Evolutionary conservation across 1,140 invertebrate species (phyloP).

Genomic region (Hylaeus anthracinus): DNA sequence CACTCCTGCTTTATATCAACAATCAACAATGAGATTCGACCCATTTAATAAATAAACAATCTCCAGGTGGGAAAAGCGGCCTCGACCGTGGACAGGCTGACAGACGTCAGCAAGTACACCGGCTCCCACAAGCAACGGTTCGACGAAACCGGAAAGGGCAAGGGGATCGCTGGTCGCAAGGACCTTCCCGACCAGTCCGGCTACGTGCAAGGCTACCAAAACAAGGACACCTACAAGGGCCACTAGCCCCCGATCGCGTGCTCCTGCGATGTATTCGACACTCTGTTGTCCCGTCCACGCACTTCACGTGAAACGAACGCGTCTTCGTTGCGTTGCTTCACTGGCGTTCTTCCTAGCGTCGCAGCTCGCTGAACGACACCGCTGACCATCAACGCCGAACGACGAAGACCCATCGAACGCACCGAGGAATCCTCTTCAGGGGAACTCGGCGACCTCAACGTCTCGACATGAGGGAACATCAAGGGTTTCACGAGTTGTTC

Average conservation of each 20-base stretch:
- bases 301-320: slow-evolving; percentile 4
- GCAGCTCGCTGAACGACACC: background rate
- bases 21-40: no score
- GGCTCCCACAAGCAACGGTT: slow-evolving; percentile 95
- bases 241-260: slow-evolving; percentile 64
- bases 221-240: slow-evolving; percentile 88
- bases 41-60: background rate
- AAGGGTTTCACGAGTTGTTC: background rate
- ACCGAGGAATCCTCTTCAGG: background rate
- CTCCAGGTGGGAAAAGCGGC: slow-evolving; percentile 84
- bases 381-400: slow-evolving; percentile 1
- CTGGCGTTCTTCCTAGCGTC: background rate
- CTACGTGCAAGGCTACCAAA: slow-evolving; percentile 94
- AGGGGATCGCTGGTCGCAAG: slow-evolving; percentile 92
- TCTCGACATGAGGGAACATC: background rate
- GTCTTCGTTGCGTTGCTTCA: background rate
- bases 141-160: slow-evolving; percentile 92
- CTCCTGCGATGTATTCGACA: slow-evolving; percentile 36
- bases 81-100: slow-evolving; percentile 91
- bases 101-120: slow-evolving; percentile 94
- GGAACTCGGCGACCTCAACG: background rate
- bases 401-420: background rate
- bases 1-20: no score
- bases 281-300: slow-evolving; percentile 39
- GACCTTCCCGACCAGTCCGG: slow-evolving; percentile 90